Percentiles rank a stretch among this genome's conserved stretches.
Conservation (phyloP, 2,888 invertebrate genomes). For the Acheta domesticus region DNA sequence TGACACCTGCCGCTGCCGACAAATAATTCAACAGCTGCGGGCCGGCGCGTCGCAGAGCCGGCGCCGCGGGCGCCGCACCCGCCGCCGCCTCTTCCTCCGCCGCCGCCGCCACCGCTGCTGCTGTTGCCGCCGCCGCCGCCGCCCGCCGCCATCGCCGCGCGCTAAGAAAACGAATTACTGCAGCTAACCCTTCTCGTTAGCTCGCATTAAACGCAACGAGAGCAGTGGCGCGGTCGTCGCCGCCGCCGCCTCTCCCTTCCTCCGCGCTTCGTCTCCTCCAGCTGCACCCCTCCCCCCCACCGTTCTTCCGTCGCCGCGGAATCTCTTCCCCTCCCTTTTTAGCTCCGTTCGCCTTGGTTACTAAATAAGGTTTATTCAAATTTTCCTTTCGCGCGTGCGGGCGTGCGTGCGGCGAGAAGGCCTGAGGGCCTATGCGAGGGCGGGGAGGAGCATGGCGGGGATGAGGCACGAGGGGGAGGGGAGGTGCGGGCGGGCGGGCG, state of each 20-base stretch:
- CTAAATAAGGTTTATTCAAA: constrained; percentile 33
- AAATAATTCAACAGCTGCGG: constrained; percentile 18
- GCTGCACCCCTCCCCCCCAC: not conserved
- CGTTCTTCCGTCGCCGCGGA: not conserved
- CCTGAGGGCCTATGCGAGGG: not conserved
- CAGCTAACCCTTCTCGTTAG: constrained; percentile 11
- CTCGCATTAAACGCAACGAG: constrained; percentile 19
- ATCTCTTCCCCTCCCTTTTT: constrained; percentile 20
- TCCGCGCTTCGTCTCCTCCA: not conserved
- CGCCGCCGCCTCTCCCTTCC: not conserved
- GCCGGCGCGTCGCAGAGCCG: not conserved
- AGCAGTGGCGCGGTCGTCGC: not conserved
- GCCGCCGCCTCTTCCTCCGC: not conserved
- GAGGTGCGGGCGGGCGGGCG: not conserved
- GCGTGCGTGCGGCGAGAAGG: constrained; percentile 23
- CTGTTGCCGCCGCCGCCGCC: not conserved
- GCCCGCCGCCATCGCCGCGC: not conserved
- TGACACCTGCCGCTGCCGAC: constrained; percentile 9
- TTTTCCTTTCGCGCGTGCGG: constrained; percentile 24
- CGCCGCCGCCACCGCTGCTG: not conserved
- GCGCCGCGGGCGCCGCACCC: not conserved
- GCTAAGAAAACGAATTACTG: constrained; percentile 18
- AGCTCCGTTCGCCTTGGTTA: constrained; percentile 24
- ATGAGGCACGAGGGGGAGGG: not conserved
- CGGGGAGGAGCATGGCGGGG: not conserved